Percentiles rank a stretch among this genome's conserved stretches.
Conservation (phyloP, 2,888 invertebrate genomes). For the Tipula lateralis region DNA sequence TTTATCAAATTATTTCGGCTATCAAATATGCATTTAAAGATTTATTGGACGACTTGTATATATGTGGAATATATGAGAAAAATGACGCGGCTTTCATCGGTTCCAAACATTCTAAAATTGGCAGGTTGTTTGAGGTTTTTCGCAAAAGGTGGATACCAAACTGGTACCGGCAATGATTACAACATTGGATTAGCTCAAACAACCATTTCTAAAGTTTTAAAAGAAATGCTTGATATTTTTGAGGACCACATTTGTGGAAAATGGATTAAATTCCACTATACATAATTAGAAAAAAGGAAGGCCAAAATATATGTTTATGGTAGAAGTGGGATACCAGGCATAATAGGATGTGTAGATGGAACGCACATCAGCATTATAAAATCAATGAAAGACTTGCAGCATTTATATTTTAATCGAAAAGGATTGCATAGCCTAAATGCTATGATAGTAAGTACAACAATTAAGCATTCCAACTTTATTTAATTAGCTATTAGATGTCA, state of each 20-base stretch:
- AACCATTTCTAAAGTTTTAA: neutral
- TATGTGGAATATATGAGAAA: neutral
- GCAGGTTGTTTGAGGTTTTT: neutral
- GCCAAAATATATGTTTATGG: neutral
- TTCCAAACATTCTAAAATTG: neutral
- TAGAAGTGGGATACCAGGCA: neutral
- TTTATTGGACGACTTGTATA: neutral
- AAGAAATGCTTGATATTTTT: neutral
- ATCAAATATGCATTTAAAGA: too few relatives aligned
- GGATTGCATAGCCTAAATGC: neutral
- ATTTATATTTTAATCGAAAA: too few relatives aligned
- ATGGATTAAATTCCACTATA: neutral
- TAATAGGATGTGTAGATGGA: neutral
- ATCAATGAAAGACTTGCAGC: too few relatives aligned
- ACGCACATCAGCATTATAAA: neutral
- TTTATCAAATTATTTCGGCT: too few relatives aligned
- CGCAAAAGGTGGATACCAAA: neutral
- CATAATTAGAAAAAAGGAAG: neutral
- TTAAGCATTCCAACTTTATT: too few relatives aligned
- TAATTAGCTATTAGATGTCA: too few relatives aligned
- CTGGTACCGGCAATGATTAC: neutral
- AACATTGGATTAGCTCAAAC: neutral
- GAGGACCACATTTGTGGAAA: neutral
- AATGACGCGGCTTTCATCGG: neutral
- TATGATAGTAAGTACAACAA: neutral